phyloP scores from a whole-genome alignment of 2,797 vertebrate species.

The Rhincodon typus region DNA sequence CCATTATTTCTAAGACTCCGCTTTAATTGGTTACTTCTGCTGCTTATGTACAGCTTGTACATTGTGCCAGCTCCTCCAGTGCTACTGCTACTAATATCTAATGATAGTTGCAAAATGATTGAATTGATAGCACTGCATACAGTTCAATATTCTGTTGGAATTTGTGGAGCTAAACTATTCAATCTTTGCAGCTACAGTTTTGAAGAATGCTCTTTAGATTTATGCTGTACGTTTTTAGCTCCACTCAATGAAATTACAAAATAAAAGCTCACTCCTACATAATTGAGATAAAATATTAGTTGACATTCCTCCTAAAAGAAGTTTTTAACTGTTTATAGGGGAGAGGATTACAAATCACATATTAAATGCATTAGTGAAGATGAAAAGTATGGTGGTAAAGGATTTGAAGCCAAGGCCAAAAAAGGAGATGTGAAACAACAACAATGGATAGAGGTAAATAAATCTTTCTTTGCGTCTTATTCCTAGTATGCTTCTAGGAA shows the following conservation, averaged over 20 bases:
- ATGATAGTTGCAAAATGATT: background rate
- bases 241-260: background rate
- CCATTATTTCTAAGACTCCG: background rate
- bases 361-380: slow-evolving; percentile 81
- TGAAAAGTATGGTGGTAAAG: slow-evolving; percentile 92
- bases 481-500: background rate
- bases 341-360: slow-evolving; percentile 79
- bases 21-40: background rate
- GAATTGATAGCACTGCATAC: background rate
- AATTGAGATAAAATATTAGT: background rate
- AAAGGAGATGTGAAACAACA: slow-evolving; percentile 91
- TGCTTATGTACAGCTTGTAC: background rate
- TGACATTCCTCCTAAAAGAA: background rate
- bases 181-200: background rate
- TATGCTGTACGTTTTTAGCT: background rate
- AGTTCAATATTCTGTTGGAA: background rate
- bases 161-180: no score
- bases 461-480: background rate
- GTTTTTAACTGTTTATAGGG: slow-evolving; percentile 57
- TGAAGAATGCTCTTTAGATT: background rate
- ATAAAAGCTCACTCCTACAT: background rate
- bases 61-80: no score
- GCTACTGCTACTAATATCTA: background rate
- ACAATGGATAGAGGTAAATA: slow-evolving; percentile 81
- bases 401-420: slow-evolving; percentile 74